A percentile compares a stretch with the other conserved stretches of the same genome.
phyloP scores from a whole-genome alignment of 2,113 vertebrate genomes.

The Datnioides undecimradiatus region DNA sequence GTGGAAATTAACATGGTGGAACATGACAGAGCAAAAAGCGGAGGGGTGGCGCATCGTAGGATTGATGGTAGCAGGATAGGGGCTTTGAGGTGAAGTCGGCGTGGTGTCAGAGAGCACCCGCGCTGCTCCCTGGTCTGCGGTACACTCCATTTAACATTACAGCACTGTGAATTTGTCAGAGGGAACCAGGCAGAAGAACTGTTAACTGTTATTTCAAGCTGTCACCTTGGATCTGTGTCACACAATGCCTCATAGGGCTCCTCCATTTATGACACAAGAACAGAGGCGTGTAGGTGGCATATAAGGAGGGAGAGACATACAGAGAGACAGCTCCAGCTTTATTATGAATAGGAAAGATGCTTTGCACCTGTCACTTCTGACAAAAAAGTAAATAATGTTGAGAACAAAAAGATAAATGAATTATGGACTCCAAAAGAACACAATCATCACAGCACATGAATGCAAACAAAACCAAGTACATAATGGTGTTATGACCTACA shows the following conservation, averaged over 20 bases:
- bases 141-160: conserved; percentile 77
- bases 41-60: conserved; percentile 13
- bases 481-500: not conserved
- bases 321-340: conserved; percentile 29
- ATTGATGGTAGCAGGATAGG: conserved; percentile 44
- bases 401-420: conserved; percentile 13
- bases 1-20: conserved; percentile 55
- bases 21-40: conserved; percentile 55
- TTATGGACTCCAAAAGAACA: not conserved
- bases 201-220: conserved; percentile 77
- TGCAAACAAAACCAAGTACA: conserved; percentile 1
- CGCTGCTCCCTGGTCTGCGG: conserved; percentile 48
- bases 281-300: conserved; percentile 48
- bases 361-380: conserved; percentile 31
- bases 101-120: conserved; percentile 68
- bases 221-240: conserved; percentile 75
- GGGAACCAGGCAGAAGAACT: conserved; percentile 64
- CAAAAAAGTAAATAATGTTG: not conserved
- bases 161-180: conserved; percentile 66
- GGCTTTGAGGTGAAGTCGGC: conserved; percentile 49
- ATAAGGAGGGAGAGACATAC: conserved; percentile 27
- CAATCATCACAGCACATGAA: not conserved
- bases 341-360: conserved; percentile 35
- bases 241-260: conserved; percentile 54
- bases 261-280: conserved; percentile 57